Base-by-base conservation (phyloP, 2,888 invertebrate genomes). In the Scrobipalpa costella region DNA sequence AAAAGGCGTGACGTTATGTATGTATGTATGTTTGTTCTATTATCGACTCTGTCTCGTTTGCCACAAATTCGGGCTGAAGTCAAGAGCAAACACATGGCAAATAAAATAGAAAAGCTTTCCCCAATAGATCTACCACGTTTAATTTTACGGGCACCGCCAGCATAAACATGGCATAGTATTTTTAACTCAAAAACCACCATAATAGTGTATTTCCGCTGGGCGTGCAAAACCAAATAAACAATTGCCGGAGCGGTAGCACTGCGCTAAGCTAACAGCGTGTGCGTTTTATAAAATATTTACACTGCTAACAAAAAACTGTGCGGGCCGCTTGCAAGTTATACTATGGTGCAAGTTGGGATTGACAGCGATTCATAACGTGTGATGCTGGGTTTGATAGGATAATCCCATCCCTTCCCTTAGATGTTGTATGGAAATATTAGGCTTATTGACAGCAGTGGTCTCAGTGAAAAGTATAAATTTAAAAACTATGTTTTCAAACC, bases 201-300 rank as follows among this genome's bases (percentile, higher is more conserved):
- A 44, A 44, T 44, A 44, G 44, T 44, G 44, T 36, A 34, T 50
- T 52, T 63, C 63, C 65, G 65, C 63, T 50, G 60, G 63, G 40
- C 13, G n/a, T 21, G 50, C 50, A 21, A 52, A 52, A 19, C 19
- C 11, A 62, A 8, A 52, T 60, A 64, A 40, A 52, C 49, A 27
- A 57, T 9, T 44, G 40, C 21, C 19, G 17, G 52, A 7, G 34
- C 38, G 11, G 57, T 52, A 52, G 21, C 50, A 52, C 13, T 44
- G 44, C 11, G 44, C 44, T 15, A 15, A 44, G 44, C 44, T 15
- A 44, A 44, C 44, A 44, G 44, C 15, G 33, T 50, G 38, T 55
- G 58, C 62, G 62, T 52, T 64, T 64, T 62, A 58, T 59, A 62
- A 62, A 64, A 64, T 64, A 52, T 64, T 64, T 64, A 62, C 52